These are phyloP conservation scores for Nebria salina DNA, from an alignment of 2,888 invertebrate genomes.

Conservation along the genomic window DNA sequence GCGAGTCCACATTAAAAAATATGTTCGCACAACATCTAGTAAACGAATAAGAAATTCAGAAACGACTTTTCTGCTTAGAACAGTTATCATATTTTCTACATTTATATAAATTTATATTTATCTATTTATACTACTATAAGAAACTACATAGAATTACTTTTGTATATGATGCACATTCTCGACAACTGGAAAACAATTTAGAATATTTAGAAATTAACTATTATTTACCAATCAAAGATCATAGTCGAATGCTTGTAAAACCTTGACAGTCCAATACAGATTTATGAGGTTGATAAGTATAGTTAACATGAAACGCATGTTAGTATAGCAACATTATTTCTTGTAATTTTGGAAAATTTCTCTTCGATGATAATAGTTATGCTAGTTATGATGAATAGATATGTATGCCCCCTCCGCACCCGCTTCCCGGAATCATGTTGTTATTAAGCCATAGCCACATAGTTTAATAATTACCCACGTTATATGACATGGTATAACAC, in stretches of 20 bases:
- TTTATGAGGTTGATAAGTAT: neutral
- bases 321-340: neutral
- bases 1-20: too few species aligned
- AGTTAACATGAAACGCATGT: neutral
- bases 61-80: too few species aligned
- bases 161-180: neutral
- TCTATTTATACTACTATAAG: too few species aligned
- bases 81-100: too few species aligned
- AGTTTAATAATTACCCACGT: neutral
- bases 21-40: too few species aligned
- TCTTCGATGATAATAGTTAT: neutral
- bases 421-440: neutral
- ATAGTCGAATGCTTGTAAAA: neutral
- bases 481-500: constrained; percentile 9
- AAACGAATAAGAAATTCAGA: too few species aligned
- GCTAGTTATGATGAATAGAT: neutral
- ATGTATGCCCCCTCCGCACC: neutral
- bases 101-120: too few species aligned
- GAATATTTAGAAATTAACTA: neutral
- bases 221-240: neutral
- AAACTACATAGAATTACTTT: too few species aligned
- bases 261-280: neutral
- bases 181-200: neutral
- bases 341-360: neutral
- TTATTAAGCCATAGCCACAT: neutral